Percentiles rank a stretch among this genome's conserved stretches.
Conservation (phyloP, 2,797 vertebrate genomes). For the Myotis findleyi region DNA sequence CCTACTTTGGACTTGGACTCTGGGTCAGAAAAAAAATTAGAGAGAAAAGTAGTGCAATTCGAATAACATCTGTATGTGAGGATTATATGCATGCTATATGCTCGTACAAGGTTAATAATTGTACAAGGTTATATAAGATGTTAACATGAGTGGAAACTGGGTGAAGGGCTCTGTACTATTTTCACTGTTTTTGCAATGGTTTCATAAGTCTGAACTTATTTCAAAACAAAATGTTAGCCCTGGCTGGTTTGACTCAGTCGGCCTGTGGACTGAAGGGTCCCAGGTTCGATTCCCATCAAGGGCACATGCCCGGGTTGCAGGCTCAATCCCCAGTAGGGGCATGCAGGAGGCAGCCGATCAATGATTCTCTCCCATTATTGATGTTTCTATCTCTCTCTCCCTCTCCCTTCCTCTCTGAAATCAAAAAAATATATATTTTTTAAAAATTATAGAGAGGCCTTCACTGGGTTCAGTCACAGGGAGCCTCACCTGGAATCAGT, state of each 20-base stretch:
- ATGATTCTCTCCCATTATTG: too few species aligned
- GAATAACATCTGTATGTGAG: not conserved
- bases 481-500: not conserved
- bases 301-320: too few species aligned
- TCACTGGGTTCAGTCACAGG: not conserved
- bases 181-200: not conserved
- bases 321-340: too few species aligned
- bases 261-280: too few species aligned
- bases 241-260: too few species aligned
- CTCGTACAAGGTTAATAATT: not conserved
- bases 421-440: too few species aligned
- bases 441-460: not conserved
- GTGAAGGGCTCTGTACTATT: not conserved
- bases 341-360: too few species aligned
- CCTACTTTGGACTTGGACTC: not conserved
- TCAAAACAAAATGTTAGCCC: not conserved
- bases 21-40: not conserved
- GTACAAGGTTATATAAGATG: not conserved
- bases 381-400: too few species aligned
- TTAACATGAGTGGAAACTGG: not conserved
- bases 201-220: not conserved
- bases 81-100: not conserved
- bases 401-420: too few species aligned
- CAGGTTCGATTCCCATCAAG: too few species aligned
- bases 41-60: not conserved